These are phyloP conservation scores for Microcebus ravelobensis DNA, from an alignment of 2,113 vertebrate genomes.

Conservation along the genomic window DNA sequence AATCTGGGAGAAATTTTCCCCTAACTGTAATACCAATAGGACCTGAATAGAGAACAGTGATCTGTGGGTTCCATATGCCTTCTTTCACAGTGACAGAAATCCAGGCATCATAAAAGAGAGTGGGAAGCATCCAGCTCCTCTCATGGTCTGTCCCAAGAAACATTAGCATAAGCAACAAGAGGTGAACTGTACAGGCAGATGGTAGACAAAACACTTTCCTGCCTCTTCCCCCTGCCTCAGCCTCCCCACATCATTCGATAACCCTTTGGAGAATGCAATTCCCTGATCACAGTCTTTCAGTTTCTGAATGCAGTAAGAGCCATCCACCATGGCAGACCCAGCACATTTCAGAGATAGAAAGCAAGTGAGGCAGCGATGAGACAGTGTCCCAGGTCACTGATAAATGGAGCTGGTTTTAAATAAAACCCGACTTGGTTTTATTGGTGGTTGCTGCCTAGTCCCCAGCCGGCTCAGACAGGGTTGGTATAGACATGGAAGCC, in stretches of 20 bases:
- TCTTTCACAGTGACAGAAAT: background rate
- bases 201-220: background rate
- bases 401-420: background rate
- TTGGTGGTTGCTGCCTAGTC: background rate
- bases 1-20: background rate
- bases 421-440: background rate
- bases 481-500: background rate
- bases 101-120: background rate
- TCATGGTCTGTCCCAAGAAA: background rate
- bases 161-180: background rate
- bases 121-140: background rate
- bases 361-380: background rate
- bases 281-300: background rate
- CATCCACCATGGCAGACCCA: background rate
- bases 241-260: background rate
- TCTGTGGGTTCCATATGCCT: background rate
- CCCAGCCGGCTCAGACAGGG: accelerated
- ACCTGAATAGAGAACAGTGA: background rate
- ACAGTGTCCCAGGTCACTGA: background rate
- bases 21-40: background rate
- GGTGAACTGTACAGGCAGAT: background rate
- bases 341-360: background rate
- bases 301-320: background rate
- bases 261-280: background rate
- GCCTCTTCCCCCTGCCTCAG: background rate